phyloP scores from a whole-genome alignment of 2,888 invertebrate genomes.

The Melieria crassipennis region DNA sequence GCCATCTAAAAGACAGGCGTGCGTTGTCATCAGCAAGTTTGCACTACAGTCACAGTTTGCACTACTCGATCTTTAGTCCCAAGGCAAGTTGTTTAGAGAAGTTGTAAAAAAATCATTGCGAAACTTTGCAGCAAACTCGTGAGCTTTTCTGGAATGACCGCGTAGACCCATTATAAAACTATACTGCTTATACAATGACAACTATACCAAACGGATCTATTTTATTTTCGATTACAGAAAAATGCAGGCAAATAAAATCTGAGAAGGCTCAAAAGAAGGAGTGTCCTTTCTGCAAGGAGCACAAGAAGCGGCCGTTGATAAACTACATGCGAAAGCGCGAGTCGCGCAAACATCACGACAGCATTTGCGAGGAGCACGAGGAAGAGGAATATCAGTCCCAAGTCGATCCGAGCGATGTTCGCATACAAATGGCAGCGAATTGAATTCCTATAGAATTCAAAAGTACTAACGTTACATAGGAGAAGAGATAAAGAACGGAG shows the following conservation, averaged over 20 bases:
- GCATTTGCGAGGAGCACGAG: conserved; percentile 68
- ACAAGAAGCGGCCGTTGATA: conserved; percentile 68
- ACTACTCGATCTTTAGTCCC: too few relatives aligned
- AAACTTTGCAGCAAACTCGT: too few relatives aligned
- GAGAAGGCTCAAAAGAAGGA: conserved; percentile 62
- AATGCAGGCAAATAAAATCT: conserved; percentile 57
- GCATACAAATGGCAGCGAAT: not conserved
- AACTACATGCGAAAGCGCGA: conserved; percentile 68
- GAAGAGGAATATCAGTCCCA: conserved; percentile 53
- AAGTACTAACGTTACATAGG: not conserved
- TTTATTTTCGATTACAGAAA: conserved; percentile 30
- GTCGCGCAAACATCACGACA: conserved; percentile 67
- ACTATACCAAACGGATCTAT: not conserved
- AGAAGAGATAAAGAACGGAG: conserved; percentile 38
- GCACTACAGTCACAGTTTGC: too few relatives aligned
- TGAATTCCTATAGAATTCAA: not conserved
- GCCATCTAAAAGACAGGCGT: too few relatives aligned
- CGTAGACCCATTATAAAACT: too few relatives aligned
- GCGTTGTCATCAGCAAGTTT: too few relatives aligned
- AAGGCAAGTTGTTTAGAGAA: too few relatives aligned
- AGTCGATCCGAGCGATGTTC: conserved; percentile 45
- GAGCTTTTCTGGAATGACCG: too few relatives aligned
- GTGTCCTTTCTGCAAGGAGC: conserved; percentile 69
- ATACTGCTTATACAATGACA: too few relatives aligned
- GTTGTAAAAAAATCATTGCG: too few relatives aligned